phyloP scores from a whole-genome alignment of 2,797 vertebrate species.

The Carcharodon carcharias region DNA sequence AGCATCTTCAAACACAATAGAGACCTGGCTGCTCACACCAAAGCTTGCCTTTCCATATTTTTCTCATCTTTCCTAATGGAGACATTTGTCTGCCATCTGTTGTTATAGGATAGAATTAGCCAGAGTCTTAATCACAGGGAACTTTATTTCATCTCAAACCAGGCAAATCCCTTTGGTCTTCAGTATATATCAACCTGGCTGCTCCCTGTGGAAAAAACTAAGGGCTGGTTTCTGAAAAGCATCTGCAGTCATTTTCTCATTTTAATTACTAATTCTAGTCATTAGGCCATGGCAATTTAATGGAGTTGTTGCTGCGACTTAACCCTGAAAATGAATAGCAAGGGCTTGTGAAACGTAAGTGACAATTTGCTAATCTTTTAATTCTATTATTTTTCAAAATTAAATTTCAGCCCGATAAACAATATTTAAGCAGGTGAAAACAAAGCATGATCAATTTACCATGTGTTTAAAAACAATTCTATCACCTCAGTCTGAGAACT shows the following conservation, averaged over 20 bases:
- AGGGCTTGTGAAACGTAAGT: neutral
- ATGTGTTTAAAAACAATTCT: neutral
- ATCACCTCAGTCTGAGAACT: neutral
- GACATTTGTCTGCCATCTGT: conserved; percentile 27
- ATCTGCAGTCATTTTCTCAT: conserved; percentile 5
- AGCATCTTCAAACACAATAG: neutral
- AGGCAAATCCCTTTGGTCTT: neutral
- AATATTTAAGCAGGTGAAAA: neutral
- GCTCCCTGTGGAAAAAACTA: conserved; percentile 18
- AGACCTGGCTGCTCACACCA: neutral
- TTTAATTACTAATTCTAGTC: conserved; percentile 17
- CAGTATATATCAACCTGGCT: conserved; percentile 16
- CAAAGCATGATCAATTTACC: neutral
- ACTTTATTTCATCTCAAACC: conserved; percentile 29
- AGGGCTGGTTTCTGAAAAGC: conserved; percentile 22
- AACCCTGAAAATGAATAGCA: neutral
- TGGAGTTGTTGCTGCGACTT: neutral
- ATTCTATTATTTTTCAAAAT: neutral
- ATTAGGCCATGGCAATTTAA: conserved; percentile 5
- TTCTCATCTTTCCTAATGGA: neutral
- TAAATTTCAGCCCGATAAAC: neutral
- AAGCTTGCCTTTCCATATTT: neutral
- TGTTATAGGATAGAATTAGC: conserved; percentile 24
- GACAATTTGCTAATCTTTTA: neutral
- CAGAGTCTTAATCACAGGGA: conserved; percentile 20